These are phyloP conservation scores for Platypus cylindrus DNA, from an alignment of 2,888 invertebrate genomes.

Conservation along the genomic window DNA sequence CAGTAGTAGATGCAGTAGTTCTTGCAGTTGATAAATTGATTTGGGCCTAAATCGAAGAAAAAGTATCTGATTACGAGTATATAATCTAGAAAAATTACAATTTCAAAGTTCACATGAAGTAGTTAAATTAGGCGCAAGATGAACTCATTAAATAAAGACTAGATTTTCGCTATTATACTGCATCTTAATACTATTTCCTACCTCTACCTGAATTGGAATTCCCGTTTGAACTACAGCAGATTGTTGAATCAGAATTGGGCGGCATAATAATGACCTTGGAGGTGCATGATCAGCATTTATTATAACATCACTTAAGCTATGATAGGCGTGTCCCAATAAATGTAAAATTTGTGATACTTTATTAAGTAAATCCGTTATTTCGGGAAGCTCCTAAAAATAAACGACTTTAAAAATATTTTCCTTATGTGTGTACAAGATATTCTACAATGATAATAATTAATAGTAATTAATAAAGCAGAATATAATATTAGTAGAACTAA, in stretches of 20 bases:
- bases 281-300: constrained; percentile 54
- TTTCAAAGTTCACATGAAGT: no score
- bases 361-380: constrained; percentile 55
- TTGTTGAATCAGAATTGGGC: constrained; percentile 60
- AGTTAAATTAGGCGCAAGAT: not conserved
- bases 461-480: no score
- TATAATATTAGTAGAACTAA: no score
- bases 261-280: constrained; percentile 56
- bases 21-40: constrained; percentile 26
- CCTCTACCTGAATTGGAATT: constrained; percentile 51
- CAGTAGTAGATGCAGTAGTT: constrained; percentile 14
- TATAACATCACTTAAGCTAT: constrained; percentile 77
- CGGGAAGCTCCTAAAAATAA: constrained; percentile 35
- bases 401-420: no score
- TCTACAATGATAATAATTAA: no score
- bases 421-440: no score
- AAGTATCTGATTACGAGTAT: not conserved
- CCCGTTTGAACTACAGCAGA: constrained; percentile 50
- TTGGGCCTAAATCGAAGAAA: constrained; percentile 22
- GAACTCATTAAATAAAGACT: not conserved
- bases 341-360: constrained; percentile 72
- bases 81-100: no score
- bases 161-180: not conserved
- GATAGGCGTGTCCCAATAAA: constrained; percentile 77
- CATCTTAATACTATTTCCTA: constrained; percentile 18